Evolutionary conservation across 2,113 vertebrate genomes (phyloP).

Genomic region (Onychostoma macrolepis): DNA sequence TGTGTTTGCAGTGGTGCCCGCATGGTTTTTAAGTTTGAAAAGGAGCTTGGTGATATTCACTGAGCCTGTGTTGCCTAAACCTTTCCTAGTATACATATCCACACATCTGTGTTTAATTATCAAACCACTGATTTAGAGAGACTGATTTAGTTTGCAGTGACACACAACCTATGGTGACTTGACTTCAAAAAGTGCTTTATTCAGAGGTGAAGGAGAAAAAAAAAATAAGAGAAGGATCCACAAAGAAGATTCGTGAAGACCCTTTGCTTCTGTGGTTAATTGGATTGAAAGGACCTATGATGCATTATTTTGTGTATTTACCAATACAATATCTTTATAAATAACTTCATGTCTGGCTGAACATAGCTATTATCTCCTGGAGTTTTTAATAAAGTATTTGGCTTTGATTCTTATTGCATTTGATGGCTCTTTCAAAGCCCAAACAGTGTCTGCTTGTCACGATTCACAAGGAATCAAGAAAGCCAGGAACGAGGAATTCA

Average conservation of each 20-base stretch:
- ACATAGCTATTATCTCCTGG: background rate
- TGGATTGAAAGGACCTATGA: background rate
- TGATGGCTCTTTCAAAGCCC: background rate
- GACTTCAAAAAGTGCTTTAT: conserved; percentile 62
- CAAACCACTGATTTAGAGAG: conserved; percentile 37
- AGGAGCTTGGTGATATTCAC: background rate
- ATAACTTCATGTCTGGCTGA: background rate
- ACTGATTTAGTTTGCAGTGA: conserved; percentile 60
- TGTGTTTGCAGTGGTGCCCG: background rate
- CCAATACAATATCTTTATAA: background rate
- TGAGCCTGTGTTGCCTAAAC: conserved; percentile 5
- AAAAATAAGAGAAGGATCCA: conserved; percentile 51
- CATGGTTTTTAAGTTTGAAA: conserved; percentile 23
- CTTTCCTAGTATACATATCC: background rate
- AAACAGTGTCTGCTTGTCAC: too few relatives aligned
- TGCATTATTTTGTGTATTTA: background rate
- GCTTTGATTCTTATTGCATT: background rate
- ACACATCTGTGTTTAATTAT: conserved; percentile 48
- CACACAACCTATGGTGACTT: conserved; percentile 57
- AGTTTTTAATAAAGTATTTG: background rate
- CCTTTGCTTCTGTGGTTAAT: background rate
- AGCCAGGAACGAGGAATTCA: too few relatives aligned
- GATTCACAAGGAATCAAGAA: too few relatives aligned
- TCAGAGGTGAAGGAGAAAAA: conserved; percentile 56
- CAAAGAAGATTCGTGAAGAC: conserved; percentile 67